Evolutionary conservation across 2,797 vertebrate species (phyloP), one percentile per base, ranked within the genome.

Genomic region (Galagoides demidoff): DNA sequence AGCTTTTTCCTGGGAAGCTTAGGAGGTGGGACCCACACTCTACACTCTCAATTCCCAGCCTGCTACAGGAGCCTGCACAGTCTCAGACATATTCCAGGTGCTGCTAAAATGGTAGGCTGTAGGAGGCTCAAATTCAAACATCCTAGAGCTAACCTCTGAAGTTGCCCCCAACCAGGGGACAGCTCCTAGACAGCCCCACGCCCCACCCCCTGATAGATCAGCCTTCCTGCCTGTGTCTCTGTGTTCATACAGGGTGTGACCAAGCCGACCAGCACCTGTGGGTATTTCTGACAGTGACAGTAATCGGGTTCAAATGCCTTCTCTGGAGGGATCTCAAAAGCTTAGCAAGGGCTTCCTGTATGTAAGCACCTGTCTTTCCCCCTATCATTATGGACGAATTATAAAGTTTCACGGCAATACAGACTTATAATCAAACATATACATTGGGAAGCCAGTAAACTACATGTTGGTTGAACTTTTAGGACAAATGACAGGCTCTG

Each of bases 381-480:
- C 89, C 39, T 89, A 79, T 52, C 63, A 55, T 64, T 55, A 68
- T 12, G 68, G 55, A 84, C 4, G 12, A n/a, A 31, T 61, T 64
- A 45, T 37, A 81, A 88, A 34, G 68, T 57, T 82, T 89, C 81
- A 63, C 10, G 39, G 43, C 89, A 55, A 82, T 45, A 76, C 57
- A 95, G 20, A 49, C 6, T 89, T 77, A 83, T 1, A 55, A 23
- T 78, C 29, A 25, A 55, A 29, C 31, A 59, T 25, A 23, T 74
- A 77, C 63, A 82, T 7, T 63, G 55, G 55, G 25, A 76, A 93
- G 61, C 37, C 82, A 61, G 25, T 90, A 29, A 70, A 79, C 8
- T 43, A 66, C 73, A 59, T 43, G 37, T 43, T 82, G 43, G 82
- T n/a, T 68, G 34, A 84, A 91, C 71, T 93, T 95, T 74, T 45